phyloP scores from a whole-genome alignment of 2,113 vertebrate genomes.

The Irena cyanogastra region DNA sequence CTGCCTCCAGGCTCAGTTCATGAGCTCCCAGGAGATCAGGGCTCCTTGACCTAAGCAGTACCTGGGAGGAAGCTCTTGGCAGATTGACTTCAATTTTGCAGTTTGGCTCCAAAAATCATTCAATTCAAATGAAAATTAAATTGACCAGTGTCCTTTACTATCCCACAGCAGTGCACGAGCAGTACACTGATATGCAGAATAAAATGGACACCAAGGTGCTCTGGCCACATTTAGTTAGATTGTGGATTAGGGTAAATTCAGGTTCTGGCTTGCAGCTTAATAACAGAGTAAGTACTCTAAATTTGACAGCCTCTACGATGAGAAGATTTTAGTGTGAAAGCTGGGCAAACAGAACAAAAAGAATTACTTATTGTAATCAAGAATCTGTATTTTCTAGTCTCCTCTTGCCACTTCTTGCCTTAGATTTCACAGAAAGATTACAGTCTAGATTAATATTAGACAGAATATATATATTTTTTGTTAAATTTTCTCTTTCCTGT shows the following conservation, averaged over 20 bases:
- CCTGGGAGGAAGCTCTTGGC: neutral
- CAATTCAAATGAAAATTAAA: neutral
- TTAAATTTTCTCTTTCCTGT: neutral
- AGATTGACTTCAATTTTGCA: neutral
- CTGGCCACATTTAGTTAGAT: neutral
- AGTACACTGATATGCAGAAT: neutral
- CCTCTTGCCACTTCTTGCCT: neutral
- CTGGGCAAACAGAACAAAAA: neutral
- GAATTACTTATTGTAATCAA: neutral
- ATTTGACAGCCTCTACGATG: neutral
- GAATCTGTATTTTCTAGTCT: neutral
- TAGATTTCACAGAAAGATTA: neutral
- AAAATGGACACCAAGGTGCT: neutral
- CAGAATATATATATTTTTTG: neutral
- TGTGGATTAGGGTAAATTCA: neutral
- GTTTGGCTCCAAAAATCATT: neutral
- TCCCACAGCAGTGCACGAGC: neutral
- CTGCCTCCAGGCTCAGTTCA: neutral
- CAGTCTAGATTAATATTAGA: neutral
- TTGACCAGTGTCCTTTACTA: neutral
- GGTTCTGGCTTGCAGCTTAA: neutral
- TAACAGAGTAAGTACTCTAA: neutral
- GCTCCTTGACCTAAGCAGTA: neutral
- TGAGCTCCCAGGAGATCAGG: neutral
- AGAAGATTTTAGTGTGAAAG: neutral